A percentile compares a stretch with the other conserved stretches of the same genome.
phyloP scores from a whole-genome alignment of 2,113 vertebrate genomes.

The Mellivora capensis region DNA sequence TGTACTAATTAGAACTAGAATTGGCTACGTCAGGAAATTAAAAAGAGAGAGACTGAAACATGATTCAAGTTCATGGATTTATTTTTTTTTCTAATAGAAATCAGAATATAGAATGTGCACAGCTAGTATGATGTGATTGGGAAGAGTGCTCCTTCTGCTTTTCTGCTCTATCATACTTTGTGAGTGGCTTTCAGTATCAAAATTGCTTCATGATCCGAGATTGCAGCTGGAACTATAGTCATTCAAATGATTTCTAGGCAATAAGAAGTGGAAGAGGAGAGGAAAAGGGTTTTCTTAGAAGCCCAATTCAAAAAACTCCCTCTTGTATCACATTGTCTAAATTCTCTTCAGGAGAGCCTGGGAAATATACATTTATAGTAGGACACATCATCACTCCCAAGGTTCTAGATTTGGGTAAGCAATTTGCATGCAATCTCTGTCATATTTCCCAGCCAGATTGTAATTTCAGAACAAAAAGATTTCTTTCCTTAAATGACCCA shows the following conservation, averaged over 20 bases:
- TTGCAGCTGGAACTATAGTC: neutral
- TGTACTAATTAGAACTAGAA: neutral
- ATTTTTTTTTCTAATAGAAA: neutral
- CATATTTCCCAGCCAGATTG: neutral
- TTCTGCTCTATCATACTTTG: neutral
- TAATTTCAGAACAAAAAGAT: neutral
- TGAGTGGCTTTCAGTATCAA: neutral
- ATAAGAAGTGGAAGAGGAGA: neutral
- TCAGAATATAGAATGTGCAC: neutral
- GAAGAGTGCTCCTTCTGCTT: neutral
- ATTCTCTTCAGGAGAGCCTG: neutral
- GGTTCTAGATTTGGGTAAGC: neutral
- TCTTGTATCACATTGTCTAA: neutral
- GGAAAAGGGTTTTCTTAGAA: neutral
- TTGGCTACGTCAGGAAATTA: neutral
- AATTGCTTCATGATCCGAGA: neutral
- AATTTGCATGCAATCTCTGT: neutral
- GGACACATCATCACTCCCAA: neutral
- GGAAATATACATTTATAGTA: neutral
- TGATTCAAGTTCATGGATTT: neutral
- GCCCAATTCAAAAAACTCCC: neutral
- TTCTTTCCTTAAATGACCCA: neutral
- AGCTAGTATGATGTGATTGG: neutral
- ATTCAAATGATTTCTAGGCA: neutral
- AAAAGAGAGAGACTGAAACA: neutral